Conservation (phyloP, 2,888 invertebrate species). For the Papilio demoleus region DNA sequence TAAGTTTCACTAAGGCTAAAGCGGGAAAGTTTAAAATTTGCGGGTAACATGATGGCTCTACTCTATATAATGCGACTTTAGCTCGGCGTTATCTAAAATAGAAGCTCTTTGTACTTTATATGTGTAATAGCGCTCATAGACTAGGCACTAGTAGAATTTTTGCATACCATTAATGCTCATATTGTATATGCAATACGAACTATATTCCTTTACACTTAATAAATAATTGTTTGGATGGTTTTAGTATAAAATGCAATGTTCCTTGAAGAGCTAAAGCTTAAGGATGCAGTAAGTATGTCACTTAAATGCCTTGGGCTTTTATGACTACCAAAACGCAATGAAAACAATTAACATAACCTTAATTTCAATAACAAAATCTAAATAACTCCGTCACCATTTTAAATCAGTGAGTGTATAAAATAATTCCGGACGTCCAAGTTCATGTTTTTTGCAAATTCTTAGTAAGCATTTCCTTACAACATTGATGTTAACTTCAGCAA, state of each 20-base stretch:
- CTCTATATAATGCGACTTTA: constrained; percentile 44
- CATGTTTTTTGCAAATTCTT: background rate
- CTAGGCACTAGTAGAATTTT: constrained; percentile 17
- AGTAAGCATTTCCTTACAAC: background rate
- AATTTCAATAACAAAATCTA: no score
- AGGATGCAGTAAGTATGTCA: background rate
- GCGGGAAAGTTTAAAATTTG: constrained; percentile 61
- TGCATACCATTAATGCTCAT: constrained; percentile 35
- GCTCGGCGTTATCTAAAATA: constrained; percentile 42
- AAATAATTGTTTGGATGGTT: constrained; percentile 1
- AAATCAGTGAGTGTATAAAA: background rate
- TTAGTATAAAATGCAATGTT: constrained; percentile 24
- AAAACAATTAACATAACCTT: background rate
- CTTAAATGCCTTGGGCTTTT: background rate
- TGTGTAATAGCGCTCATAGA: constrained; percentile 29
- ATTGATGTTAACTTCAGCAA: background rate
- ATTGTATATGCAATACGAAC: background rate
- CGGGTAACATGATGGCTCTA: constrained; percentile 45
- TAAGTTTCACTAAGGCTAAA: constrained; percentile 58
- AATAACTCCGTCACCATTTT: no score
- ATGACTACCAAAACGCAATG: background rate
- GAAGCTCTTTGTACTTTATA: constrained; percentile 39
- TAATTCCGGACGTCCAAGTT: background rate
- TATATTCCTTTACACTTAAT: constrained; percentile 17
- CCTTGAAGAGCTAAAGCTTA: background rate